Evolutionary conservation across 2,797 vertebrate species (phyloP), one percentile per base, ranked within the genome.

Genomic region (Oryzias dopingdopingensis): DNA sequence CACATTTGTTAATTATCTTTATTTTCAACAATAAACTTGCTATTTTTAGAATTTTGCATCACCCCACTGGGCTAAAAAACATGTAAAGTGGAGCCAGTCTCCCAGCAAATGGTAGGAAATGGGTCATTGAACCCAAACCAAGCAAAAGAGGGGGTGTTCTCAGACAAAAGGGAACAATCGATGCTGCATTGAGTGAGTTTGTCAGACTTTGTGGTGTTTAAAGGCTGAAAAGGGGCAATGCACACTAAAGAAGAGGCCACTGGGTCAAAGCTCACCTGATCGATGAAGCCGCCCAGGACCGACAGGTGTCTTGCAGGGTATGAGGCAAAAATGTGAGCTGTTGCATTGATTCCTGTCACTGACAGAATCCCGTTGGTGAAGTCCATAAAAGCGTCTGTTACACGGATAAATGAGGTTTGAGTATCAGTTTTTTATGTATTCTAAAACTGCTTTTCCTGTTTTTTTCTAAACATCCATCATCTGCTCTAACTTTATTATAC

Each of bases 281-380:
- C 97, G 43, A 92, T 87, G 81, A 99, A 95, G 61, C 95, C 97
- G 5, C 94, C 96, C 0, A 89, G 49, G 59, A 94, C 46, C 41
- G 96, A 95, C 59, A 99, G 89, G 84, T 95, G 92, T 0, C 93
- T 88, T 42, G 90, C 90, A 6, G 97, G 97, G 40, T 98, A 99
- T 2, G 97, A 98, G 17, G 96, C 94, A 60, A 99, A 99, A 76
- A 99, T 98, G 40, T 94, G 93, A 23, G 93, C 96, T 2, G 96
- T 99, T 65, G 95, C 95, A 2, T 95, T 98, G 65, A 95, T 94
- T 63, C 97, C 97, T 0, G 89, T 91, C 65, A 96, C 91, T 6
- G 94, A 92, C 62, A 99, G 70, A 61, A 88, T 90, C 61, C 96
- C 96, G 4, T 79, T 92, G 14, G 94, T 95, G 24, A 93, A 97